phyloP scores from a whole-genome alignment of 2,797 vertebrate species.

The Crenuchus spilurus region DNA sequence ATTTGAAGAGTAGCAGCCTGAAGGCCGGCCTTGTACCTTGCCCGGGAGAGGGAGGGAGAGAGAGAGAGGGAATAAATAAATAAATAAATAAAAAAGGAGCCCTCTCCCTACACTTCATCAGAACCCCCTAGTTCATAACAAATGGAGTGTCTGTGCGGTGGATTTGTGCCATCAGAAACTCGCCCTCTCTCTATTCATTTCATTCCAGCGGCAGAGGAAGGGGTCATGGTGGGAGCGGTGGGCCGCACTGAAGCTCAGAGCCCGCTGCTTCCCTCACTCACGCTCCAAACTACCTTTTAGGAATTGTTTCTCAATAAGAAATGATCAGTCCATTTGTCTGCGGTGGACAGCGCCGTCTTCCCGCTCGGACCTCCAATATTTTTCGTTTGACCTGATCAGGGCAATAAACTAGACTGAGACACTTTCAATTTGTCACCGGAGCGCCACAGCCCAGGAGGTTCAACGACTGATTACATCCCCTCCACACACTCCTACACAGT shows the following conservation, averaged over 20 bases:
- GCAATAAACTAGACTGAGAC: conserved; percentile 92
- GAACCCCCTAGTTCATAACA: conserved; percentile 88
- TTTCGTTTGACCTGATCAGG: conserved; percentile 94
- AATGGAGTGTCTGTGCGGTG: conserved; percentile 94
- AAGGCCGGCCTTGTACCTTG: conserved; percentile 92
- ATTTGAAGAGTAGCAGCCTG: conserved; percentile 92
- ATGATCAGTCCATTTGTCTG: conserved; percentile 99
- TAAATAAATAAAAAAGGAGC: conserved; percentile 75
- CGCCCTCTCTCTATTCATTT: conserved; percentile 88
- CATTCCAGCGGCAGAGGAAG: conserved; percentile 85
- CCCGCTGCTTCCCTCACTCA: conserved; percentile 87
- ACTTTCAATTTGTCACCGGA: conserved; percentile 93
- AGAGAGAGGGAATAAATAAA: conserved; percentile 62
- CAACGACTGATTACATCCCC: conserved; percentile 74
- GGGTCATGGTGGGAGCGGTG: conserved; percentile 91
- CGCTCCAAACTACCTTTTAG: conserved; percentile 97
- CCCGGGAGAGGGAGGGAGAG: conserved; percentile 83
- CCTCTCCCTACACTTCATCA: conserved; percentile 93
- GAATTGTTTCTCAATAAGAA: conserved; percentile 98
- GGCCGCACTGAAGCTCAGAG: conserved; percentile 84
- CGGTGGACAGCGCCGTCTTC: conserved; percentile 91
- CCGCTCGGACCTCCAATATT: conserved; percentile 92
- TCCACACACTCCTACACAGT: conserved; percentile 58
- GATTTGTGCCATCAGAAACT: conserved; percentile 95
- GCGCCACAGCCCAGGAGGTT: conserved; percentile 68